A percentile compares a stretch with the other conserved stretches of the same genome.
Evolutionary conservation across 2,113 vertebrate genomes (phyloP).

Genomic region (Agelaius tricolor): DNA sequence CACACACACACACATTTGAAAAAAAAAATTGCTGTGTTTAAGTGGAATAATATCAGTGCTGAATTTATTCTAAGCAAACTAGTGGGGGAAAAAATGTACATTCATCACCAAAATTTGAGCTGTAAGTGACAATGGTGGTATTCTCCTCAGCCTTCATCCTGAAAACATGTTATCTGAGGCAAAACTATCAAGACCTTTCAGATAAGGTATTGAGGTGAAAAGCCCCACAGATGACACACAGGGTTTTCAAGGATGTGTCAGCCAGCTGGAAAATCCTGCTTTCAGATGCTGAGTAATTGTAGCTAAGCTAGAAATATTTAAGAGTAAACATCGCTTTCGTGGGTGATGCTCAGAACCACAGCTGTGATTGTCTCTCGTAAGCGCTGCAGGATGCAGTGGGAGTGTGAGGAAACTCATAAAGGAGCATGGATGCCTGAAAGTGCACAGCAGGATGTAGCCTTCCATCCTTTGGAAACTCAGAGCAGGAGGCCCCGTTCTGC

Average conservation of each 20-base stretch:
- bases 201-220: background rate
- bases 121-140: background rate
- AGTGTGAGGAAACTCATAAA: background rate
- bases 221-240: accelerated
- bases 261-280: background rate
- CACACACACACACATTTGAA: background rate
- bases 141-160: background rate
- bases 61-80: background rate
- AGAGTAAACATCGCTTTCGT: background rate
- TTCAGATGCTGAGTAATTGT: background rate
- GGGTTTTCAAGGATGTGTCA: background rate
- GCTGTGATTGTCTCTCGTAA: background rate
- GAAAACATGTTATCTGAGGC: background rate
- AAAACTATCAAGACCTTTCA: background rate
- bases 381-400: background rate
- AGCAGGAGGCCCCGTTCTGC: background rate
- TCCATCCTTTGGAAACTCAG: background rate
- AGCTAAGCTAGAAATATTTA: background rate
- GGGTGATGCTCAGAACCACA: background rate
- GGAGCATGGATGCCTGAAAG: background rate
- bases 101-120: background rate
- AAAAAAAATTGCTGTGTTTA: background rate
- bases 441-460: accelerated
- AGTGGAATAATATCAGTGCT: background rate
- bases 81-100: accelerated